phyloP scores from a whole-genome alignment of 2,888 invertebrate species.

The Caenorhabditis uteleia region DNA sequence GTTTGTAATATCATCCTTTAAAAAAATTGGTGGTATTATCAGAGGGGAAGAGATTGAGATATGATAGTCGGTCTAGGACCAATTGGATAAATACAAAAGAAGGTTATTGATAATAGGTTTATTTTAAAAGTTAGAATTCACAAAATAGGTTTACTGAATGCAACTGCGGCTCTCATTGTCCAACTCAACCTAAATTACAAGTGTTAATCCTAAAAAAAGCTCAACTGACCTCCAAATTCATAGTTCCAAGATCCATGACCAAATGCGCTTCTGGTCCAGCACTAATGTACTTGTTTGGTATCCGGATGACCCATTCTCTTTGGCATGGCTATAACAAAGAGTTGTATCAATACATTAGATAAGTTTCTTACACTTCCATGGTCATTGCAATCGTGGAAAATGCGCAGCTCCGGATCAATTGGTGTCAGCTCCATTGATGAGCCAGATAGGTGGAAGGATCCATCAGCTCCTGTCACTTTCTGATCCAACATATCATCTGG shows the following conservation, averaged over 20 bases:
- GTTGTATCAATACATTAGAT: background rate
- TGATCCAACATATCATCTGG: conserved; percentile 57
- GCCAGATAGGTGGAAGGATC: conserved; percentile 60
- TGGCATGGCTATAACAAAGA: conserved; percentile 58
- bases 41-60: too few relatives aligned
- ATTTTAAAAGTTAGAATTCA: background rate
- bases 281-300: conserved; percentile 67
- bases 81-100: too few relatives aligned
- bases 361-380: conserved; percentile 49
- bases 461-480: conserved; percentile 48
- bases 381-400: conserved; percentile 67
- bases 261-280: conserved; percentile 38
- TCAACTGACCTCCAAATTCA: conserved; percentile 65
- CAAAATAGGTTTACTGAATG: conserved; percentile 30
- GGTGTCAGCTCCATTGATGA: conserved; percentile 64
- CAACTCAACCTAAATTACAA: conserved; percentile 51
- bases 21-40: too few relatives aligned
- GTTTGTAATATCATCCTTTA: too few relatives aligned
- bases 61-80: too few relatives aligned
- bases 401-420: conserved; percentile 67
- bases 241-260: conserved; percentile 53
- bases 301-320: conserved; percentile 65
- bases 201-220: background rate
- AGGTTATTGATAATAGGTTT: background rate
- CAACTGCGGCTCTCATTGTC: conserved; percentile 61